Conservation (phyloP, 1,140 invertebrate species). For the Drosophila pallidifrons region DNA sequence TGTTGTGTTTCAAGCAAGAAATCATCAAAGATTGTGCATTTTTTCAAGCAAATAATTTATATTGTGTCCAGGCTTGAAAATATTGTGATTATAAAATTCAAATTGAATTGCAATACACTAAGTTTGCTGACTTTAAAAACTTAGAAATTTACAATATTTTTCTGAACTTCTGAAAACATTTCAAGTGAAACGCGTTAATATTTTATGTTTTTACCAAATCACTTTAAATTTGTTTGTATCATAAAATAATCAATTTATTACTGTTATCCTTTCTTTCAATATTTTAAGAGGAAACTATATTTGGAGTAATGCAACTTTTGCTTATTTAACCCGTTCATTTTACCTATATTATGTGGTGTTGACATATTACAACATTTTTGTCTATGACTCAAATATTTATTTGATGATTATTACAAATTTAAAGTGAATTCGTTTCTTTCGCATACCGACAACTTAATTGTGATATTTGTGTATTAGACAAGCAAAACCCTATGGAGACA, state of each 20-base stretch:
- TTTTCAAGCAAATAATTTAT: slow-evolving; percentile 16
- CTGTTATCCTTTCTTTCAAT: slow-evolving; percentile 1
- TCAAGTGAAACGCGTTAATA: slow-evolving; percentile 1
- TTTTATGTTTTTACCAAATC: slow-evolving; percentile 41
- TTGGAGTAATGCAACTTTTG: not conserved
- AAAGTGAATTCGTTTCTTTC: slow-evolving; percentile 68
- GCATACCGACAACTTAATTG: slow-evolving; percentile 62
- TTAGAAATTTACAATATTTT: not conserved
- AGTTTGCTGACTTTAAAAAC: slow-evolving; percentile 8
- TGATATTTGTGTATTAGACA: slow-evolving; percentile 68
- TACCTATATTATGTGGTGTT: slow-evolving; percentile 2
- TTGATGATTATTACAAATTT: slow-evolving; percentile 45
- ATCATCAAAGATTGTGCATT: slow-evolving; percentile 12
- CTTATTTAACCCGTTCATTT: not conserved
- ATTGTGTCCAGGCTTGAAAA: slow-evolving; percentile 22
- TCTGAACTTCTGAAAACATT: not conserved
- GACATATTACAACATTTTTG: slow-evolving; percentile 27
- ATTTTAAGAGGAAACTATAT: not conserved
- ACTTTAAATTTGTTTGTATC: slow-evolving; percentile 37
- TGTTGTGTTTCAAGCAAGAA: slow-evolving; percentile 32
- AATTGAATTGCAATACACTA: not conserved
- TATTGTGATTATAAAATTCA: slow-evolving; percentile 6
- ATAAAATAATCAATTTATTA: slow-evolving; percentile 1
- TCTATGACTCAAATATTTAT: slow-evolving; percentile 24
- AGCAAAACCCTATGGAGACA: slow-evolving; percentile 58